These are phyloP conservation scores for Athene cunicularia DNA, from an alignment of 2,113 vertebrate species.

Conservation along the genomic window DNA sequence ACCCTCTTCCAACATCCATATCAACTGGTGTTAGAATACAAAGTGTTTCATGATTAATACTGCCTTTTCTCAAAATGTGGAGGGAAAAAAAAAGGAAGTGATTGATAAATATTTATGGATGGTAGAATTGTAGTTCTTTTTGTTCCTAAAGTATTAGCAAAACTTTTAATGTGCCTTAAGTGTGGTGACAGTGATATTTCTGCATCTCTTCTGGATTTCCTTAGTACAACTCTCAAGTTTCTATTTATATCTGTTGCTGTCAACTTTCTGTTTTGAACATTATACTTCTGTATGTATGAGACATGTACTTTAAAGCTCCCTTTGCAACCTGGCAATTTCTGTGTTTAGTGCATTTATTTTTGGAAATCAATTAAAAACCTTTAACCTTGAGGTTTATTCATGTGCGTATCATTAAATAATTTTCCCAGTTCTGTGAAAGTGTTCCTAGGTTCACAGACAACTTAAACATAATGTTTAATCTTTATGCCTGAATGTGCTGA, in stretches of 20 bases:
- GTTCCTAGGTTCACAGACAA: neutral
- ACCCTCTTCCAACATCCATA: neutral
- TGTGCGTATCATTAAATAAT: neutral
- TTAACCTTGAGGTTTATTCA: neutral
- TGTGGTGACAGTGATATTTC: neutral
- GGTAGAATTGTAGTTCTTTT: neutral
- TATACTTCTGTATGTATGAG: neutral
- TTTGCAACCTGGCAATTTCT: neutral
- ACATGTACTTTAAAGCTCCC: neutral
- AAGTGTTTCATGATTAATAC: neutral
- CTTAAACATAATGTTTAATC: neutral
- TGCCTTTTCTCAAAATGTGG: neutral
- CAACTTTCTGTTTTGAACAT: neutral
- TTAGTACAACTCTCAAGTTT: neutral
- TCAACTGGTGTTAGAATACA: neutral
- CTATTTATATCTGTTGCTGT: neutral
- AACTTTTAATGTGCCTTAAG: neutral
- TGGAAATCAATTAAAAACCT: neutral
- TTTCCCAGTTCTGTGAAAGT: neutral
- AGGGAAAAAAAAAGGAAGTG: neutral
- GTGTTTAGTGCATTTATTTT: neutral
- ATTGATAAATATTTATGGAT: neutral
- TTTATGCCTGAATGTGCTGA: neutral
- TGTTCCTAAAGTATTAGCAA: neutral
- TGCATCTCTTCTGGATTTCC: neutral